A percentile compares a stretch with the other conserved stretches of the same genome.
phyloP scores from a whole-genome alignment of 2,797 vertebrate species.

The Scolopax bukidnonensis region DNA sequence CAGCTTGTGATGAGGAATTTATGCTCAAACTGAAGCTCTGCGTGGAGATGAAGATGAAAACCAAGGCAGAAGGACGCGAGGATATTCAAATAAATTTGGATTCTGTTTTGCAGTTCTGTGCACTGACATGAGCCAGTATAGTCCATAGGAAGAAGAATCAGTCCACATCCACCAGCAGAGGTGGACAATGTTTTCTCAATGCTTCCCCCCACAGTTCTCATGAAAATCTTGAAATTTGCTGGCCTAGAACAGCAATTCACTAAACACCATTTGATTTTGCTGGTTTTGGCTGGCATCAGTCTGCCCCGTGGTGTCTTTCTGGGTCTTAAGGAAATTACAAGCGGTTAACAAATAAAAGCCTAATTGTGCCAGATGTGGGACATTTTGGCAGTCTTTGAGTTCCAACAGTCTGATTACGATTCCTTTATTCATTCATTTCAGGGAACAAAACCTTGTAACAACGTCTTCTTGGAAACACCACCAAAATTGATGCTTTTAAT shows the following conservation, averaged over 20 bases:
- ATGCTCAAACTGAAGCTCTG: not conserved
- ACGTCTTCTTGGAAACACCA: conserved; percentile 2
- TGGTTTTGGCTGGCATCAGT: not conserved
- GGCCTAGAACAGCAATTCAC: not conserved
- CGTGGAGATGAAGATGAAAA: not conserved
- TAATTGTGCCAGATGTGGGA: conserved; percentile 3
- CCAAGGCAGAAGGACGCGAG: not conserved
- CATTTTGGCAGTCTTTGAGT: not conserved
- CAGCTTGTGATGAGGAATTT: not conserved
- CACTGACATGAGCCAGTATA: accelerated
- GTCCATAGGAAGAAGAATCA: not conserved
- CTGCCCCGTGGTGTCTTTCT: not conserved
- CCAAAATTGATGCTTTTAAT: conserved; percentile 10
- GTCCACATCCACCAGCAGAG: not conserved
- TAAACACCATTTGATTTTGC: not conserved
- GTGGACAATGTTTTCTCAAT: not conserved
- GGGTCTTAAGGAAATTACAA: not conserved
- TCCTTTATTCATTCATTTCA: conserved; percentile 14
- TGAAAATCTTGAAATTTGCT: not conserved
- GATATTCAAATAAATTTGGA: not conserved
- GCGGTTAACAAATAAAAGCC: not conserved
- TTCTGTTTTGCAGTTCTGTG: not conserved
- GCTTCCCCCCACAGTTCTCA: not conserved
- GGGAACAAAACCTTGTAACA: not conserved
- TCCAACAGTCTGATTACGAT: not conserved